Conservation (phyloP, 2,888 invertebrate species). For the Macaria notata region DNA sequence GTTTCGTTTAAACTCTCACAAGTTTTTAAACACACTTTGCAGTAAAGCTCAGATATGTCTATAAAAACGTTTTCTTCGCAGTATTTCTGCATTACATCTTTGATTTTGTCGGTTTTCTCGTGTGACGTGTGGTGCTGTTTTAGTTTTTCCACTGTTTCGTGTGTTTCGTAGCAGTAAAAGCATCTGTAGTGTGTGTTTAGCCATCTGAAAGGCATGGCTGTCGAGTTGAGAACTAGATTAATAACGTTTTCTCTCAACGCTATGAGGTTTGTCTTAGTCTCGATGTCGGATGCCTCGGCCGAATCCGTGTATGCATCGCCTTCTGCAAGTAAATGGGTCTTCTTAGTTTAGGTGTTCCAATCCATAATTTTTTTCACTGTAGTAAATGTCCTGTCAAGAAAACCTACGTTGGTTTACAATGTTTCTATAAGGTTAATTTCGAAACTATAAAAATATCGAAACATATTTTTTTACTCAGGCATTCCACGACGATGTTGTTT, state of each 20-base stretch:
- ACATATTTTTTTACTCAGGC: too few relatives aligned
- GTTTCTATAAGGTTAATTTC: too few relatives aligned
- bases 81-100: conserved; percentile 33
- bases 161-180: conserved; percentile 48
- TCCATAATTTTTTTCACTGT: too few relatives aligned
- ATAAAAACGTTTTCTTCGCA: conserved; percentile 40
- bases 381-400: too few relatives aligned
- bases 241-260: conserved; percentile 44
- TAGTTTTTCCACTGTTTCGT: conserved; percentile 37
- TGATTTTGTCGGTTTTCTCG: conserved; percentile 27
- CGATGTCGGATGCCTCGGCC: too few relatives aligned
- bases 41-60: conserved; percentile 38
- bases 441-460: too few relatives aligned
- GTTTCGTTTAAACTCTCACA: conserved; percentile 30
- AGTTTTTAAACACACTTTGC: conserved; percentile 32
- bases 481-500: too few relatives aligned
- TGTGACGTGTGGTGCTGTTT: conserved; percentile 37
- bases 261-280: not conserved
- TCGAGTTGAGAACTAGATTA: conserved; percentile 44
- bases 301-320: too few relatives aligned
- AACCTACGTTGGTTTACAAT: too few relatives aligned
- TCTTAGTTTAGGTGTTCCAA: too few relatives aligned
- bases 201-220: conserved; percentile 47
- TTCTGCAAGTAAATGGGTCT: too few relatives aligned
- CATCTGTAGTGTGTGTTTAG: conserved; percentile 42